Evolutionary conservation across 2,888 invertebrate genomes (phyloP), one percentile per base, ranked within the genome.

Genomic region (Sarcophaga carnaria): DNA sequence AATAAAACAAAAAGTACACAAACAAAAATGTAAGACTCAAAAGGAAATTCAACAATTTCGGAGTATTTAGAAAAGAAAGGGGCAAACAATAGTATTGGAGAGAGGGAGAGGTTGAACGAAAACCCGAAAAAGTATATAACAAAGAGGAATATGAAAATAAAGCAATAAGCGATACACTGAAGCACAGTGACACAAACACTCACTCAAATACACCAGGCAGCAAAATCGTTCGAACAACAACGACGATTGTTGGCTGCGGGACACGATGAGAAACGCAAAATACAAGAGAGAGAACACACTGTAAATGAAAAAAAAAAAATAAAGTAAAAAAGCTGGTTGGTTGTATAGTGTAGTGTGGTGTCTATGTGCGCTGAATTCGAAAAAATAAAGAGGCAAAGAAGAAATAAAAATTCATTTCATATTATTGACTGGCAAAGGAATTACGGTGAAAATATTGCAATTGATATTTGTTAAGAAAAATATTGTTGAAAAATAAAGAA

Each of bases 371-470:
- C 74, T 75, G 78, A 85, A 78, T 82, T 78, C 64, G 49, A 85
- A 79, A 70, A 78, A 85, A 47, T 59, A 62, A 85, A 85, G 77
- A 74, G 78, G 74, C 63, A 67, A 81, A 67, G 77, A 81, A 79
- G 79, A 86, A 75, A 86, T 74, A 85, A 82, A 86, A 82, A 79
- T 82, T 82, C 82, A 86, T 86, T 86, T 82, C 82, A 82, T 86
- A 82, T 82, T 76, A 79, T 79, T 71, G 82, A 80, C 82, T 82
- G 86, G 82, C 75, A 27, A 60, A 86, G 78, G 86, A 86, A 83
- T 86, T 83, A 83, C 83, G 59, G 82, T 80, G 83, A 77, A 86
- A 80, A 83, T 74, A 72, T 76, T 80, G 78, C 80, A 83, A 76
- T 82, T 81, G 77, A 22, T 54, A 63, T 60, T 71, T 71, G 27